Conservation (phyloP, 2,888 invertebrate species). For the Cylloceria caligata region DNA sequence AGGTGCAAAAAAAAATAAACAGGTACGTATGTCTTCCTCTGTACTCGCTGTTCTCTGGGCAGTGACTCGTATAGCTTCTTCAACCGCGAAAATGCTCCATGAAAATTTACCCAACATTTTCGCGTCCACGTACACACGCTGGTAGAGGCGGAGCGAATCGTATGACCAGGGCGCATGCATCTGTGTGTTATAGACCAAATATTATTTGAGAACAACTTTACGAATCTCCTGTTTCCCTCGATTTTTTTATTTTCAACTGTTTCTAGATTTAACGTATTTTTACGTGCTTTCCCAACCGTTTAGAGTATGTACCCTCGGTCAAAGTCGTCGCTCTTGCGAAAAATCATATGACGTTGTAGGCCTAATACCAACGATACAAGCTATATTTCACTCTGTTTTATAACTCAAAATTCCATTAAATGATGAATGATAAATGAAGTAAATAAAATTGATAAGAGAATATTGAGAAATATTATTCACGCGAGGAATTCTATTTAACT, state of each 20-base stretch:
- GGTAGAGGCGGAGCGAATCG: constrained; percentile 6
- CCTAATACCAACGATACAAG: too few relatives aligned
- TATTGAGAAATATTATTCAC: too few relatives aligned
- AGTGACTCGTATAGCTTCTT: constrained; percentile 31
- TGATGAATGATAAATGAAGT: too few relatives aligned
- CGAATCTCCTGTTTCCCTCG: not conserved
- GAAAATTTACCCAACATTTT: constrained; percentile 51
- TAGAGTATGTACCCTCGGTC: not conserved
- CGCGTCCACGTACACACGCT: not conserved
- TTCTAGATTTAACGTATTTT: constrained; percentile 29
- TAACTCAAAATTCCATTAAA: too few relatives aligned
- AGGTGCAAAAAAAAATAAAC: constrained; percentile 56
- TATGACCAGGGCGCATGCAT: not conserved
- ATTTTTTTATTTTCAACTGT: not conserved
- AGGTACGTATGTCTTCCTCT: constrained; percentile 45
- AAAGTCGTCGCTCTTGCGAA: not conserved
- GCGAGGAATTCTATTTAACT: too few relatives aligned
- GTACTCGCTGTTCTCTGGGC: constrained; percentile 39
- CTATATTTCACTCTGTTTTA: too few relatives aligned
- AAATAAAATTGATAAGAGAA: too few relatives aligned
- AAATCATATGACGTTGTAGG: too few relatives aligned
- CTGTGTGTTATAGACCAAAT: not conserved
- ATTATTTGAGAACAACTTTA: not conserved
- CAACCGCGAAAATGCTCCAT: constrained; percentile 48
- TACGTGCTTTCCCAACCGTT: constrained; percentile 9